These are phyloP conservation scores for Rosalia funebris DNA, from an alignment of 2,888 invertebrate species.

Conservation along the genomic window DNA sequence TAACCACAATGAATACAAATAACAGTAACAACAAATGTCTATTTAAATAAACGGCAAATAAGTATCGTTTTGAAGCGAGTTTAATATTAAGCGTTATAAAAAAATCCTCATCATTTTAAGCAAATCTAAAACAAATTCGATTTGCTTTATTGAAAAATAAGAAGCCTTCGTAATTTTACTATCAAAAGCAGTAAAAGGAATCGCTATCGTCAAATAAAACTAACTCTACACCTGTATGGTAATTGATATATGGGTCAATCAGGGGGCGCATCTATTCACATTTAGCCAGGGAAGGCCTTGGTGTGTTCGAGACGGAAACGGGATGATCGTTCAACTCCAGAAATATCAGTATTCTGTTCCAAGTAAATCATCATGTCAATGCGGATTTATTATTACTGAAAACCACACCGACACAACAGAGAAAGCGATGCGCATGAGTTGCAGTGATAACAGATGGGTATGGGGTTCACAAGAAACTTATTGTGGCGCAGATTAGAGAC, in stretches of 20 bases:
- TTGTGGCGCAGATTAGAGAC: too few relatives aligned
- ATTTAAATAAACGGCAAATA: neutral
- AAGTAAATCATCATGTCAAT: slow-evolving; percentile 22
- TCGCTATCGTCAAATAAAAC: neutral
- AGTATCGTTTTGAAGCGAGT: neutral
- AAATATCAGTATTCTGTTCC: slow-evolving; percentile 43
- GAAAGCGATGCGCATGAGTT: neutral
- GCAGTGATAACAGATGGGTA: neutral
- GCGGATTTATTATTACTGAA: neutral
- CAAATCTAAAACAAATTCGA: neutral
- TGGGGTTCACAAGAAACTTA: too few relatives aligned
- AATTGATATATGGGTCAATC: neutral
- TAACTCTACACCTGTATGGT: slow-evolving; percentile 1
- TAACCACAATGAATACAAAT: neutral
- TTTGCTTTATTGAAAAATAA: neutral
- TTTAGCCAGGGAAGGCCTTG: slow-evolving; percentile 46
- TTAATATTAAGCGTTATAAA: neutral
- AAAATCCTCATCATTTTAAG: neutral
- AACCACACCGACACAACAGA: slow-evolving; percentile 15
- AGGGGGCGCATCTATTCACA: slow-evolving; percentile 32
- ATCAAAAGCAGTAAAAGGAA: neutral
- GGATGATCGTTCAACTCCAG: slow-evolving; percentile 42
- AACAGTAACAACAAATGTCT: neutral
- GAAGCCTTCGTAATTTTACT: neutral
- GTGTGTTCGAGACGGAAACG: slow-evolving; percentile 46